These are phyloP conservation scores for Andrena praecox DNA, from an alignment of 2,888 invertebrate species.

Conservation along the genomic window DNA sequence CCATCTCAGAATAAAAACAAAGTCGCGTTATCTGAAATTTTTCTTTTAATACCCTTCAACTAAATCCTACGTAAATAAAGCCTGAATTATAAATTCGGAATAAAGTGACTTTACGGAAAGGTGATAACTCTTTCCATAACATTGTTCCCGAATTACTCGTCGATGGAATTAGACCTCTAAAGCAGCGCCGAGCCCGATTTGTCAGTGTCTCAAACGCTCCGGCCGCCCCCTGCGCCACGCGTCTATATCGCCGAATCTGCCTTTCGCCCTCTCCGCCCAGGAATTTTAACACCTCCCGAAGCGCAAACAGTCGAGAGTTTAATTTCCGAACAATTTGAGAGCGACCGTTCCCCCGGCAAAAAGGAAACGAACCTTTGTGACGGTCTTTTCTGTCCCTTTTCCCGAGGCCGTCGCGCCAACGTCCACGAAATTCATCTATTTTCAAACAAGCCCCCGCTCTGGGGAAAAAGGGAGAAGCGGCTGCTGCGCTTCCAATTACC, in stretches of 20 bases:
- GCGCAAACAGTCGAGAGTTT: slow-evolving; percentile 20
- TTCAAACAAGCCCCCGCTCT: slow-evolving; percentile 6
- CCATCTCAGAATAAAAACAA: neutral
- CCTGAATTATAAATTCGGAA: neutral
- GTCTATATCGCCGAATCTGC: slow-evolving; percentile 3
- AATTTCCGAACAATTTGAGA: slow-evolving; percentile 34
- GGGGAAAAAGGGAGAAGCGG: neutral
- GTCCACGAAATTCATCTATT: neutral
- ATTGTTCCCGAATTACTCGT: slow-evolving; percentile 26
- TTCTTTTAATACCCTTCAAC: too few species aligned
- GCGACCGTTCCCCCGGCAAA: neutral
- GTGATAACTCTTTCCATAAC: neutral
- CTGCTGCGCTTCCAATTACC: slow-evolving; percentile 7
- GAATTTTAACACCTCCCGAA: slow-evolving; percentile 29
- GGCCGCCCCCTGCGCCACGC: neutral
- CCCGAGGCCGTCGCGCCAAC: neutral
- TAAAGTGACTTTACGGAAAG: slow-evolving; percentile 28
- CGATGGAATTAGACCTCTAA: slow-evolving; percentile 24
- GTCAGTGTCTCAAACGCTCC: slow-evolving; percentile 36
- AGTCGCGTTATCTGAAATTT: too few species aligned
- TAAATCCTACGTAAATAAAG: too few species aligned
- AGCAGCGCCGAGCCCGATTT: slow-evolving; percentile 7
- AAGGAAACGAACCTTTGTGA: neutral
- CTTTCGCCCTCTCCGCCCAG: neutral
- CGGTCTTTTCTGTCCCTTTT: neutral